Evolutionary conservation across 2,113 vertebrate species (phyloP), one percentile per base, ranked within the genome.

Genomic region (Apteryx owenii): DNA sequence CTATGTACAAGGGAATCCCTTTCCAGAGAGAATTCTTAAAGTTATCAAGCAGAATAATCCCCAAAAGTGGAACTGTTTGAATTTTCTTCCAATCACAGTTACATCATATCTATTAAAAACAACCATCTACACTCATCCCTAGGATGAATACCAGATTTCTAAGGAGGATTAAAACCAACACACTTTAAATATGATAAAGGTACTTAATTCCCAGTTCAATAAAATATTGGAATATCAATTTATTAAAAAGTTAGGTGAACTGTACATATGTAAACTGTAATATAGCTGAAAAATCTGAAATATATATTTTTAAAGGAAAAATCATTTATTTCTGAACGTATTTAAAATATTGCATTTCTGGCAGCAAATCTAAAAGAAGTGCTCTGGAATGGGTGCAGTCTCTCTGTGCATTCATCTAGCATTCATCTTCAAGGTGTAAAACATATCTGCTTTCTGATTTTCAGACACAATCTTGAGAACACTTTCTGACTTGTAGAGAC

Each of bases 281-380:
- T 95, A 97, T 81, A 97, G 93, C 61, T 97, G 97, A 97, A 98
- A 98, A 98, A 97, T 97, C 96, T 97, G 97, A 95, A 98, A 98
- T 98, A 98, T 96, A 97, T 97, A 96, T 96, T 94, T 94, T 96
- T 94, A 97, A 97, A 98, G 60, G 80, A 95, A 95, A 71, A 96
- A 97, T 97, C 93, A 97, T 94, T 98, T 95, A 89, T 97, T 97
- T 97, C 81, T 95, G 95, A 97, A 98, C 98, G 92, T 98, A 98
- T 95, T 98, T 98, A 98, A 98, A 98, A 98, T 98, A 98, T 97
- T 98, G 96, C 97, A 95, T 98, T 97, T 97, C 97, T 97, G 97
- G 96, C 97, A 95, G 85, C 88, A 96, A 93, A 97, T 95, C 97
- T 93, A 85, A 95, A 94, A 77, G 81, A 97, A 96, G 97, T 97